Evolutionary conservation across 2,888 invertebrate species (phyloP), one percentile per base, ranked within the genome.

Genomic region (Geophilus truncorum): DNA sequence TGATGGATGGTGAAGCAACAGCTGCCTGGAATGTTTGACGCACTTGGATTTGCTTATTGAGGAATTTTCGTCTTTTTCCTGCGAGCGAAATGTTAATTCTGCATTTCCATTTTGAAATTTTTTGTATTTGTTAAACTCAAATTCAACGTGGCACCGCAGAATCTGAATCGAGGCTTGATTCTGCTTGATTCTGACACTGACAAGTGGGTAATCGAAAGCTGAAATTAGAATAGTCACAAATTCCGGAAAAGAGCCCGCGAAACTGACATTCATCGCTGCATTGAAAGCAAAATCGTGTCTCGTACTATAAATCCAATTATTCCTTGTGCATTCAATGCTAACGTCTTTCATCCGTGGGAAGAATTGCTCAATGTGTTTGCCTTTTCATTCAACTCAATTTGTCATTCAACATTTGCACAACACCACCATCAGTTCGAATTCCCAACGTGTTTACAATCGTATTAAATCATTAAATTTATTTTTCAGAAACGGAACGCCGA

Each of bases 401-500:
- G 51, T 21, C 51, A 18, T 51, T 51, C 51, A 51, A 7, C 18
- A n/a, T 18, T 45, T 40, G 10, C 10, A 40, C 10, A 12, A 40
- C 40, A 40, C 9, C 2, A 40, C n/a, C n/a, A n/a, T n/a, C n/a
- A n/a, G n/a, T n/a, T n/a, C n/a, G n/a, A n/a, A n/a, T n/a, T n/a
- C n/a, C n/a, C n/a, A n/a, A n/a, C n/a, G n/a, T n/a, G 18, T 51
- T 25, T 28, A 28, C 21, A 62, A 12, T 9, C 12, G 3, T 45
- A n/a, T 15, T 9, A 45, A 45, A 4, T 45, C 6, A 9, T 45
- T 45, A 7, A n/a, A 9, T 45, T 12, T 45, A 4, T 45, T 9
- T 45, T 45, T 10, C 40, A 82, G 82, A 82, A 23, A 82, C 82
- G 5, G 82, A 82, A 80, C 32, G 81, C 5, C 82, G 82, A 51